Percentiles rank a stretch among this genome's conserved stretches.
Evolutionary conservation across 2,888 invertebrate genomes (phyloP).

Genomic region (Leptopilina myrica): DNA sequence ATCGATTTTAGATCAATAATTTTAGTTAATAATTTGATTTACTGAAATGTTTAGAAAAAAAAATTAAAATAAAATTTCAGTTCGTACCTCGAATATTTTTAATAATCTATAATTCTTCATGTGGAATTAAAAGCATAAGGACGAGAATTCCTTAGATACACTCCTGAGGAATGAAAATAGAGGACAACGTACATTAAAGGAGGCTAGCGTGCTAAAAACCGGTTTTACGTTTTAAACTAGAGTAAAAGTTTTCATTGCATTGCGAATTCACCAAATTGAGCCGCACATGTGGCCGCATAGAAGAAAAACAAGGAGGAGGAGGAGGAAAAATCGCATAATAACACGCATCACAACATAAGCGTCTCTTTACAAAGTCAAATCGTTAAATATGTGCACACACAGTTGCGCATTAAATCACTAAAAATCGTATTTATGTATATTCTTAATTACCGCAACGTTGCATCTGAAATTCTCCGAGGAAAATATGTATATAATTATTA

Average conservation of each 20-base stretch:
- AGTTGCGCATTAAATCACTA: slow-evolving; percentile 25
- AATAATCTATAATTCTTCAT: no score
- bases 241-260: slow-evolving; percentile 56
- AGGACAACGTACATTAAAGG: slow-evolving; percentile 43
- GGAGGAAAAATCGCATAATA: neutral
- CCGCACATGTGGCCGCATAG: slow-evolving; percentile 39
- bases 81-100: no score
- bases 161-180: slow-evolving; percentile 40
- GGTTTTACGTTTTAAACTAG: slow-evolving; percentile 56
- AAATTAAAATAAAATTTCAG: no score
- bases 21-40: no score
- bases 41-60: no score
- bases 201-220: slow-evolving; percentile 50
- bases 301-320: neutral
- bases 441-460: slow-evolving; percentile 14
- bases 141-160: neutral
- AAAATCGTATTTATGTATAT: slow-evolving; percentile 12
- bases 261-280: slow-evolving; percentile 52
- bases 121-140: neutral
- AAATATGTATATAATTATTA: slow-evolving; percentile 14
- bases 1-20: no score
- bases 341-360: neutral
- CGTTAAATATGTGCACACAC: neutral
- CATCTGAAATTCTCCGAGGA: neutral
- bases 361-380: slow-evolving; percentile 1